Evolutionary conservation across 1,140 invertebrate genomes (phyloP), one percentile per base, ranked within the genome.

Genomic region (Propsilocerus akamusi): DNA sequence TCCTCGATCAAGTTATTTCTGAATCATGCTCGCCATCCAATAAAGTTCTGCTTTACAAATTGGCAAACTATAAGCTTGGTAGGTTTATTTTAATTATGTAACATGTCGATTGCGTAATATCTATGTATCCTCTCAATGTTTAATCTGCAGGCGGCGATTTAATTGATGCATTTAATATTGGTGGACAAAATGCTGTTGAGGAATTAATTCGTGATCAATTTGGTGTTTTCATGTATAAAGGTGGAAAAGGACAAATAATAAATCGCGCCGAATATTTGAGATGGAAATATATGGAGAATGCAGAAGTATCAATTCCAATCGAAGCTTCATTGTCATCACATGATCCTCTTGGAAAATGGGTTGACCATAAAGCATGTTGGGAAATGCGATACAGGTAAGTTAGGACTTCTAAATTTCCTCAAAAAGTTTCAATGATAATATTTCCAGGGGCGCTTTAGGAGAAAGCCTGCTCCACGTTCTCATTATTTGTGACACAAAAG

Each of bases 381-480:
- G 88, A 95, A 64, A 88, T 98, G 81, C 85, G 93, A 56, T 91
- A 93, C n/a, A n/a, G n/a, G n/a, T n/a, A n/a, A n/a, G n/a, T n/a
- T n/a, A n/a, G n/a, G n/a, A n/a, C n/a, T n/a, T n/a, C n/a, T n/a
- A n/a, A n/a, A n/a, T n/a, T n/a, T n/a, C n/a, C n/a, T n/a, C n/a
- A n/a, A n/a, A n/a, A n/a, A n/a, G n/a, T n/a, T n/a, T n/a, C n/a
- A n/a, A n/a, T n/a, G n/a, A n/a, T n/a, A n/a, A n/a, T n/a, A n/a
- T n/a, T n/a, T 61, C 73, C 94, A 26, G 94, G 94, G 0, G 89
- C 90, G 0, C 34, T 41, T 69, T 97, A 0, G 95, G 95, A 1
- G 95, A 99, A 69, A 93, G 85, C 4, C 66, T 97, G 4, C 73
- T 98, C 4, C 95, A 99, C 60, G 81, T 99, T 0, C 74, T 96